Percentiles rank a stretch among this genome's conserved stretches.
Conservation (phyloP, 2,113 vertebrate species). For the Solea senegalensis region DNA sequence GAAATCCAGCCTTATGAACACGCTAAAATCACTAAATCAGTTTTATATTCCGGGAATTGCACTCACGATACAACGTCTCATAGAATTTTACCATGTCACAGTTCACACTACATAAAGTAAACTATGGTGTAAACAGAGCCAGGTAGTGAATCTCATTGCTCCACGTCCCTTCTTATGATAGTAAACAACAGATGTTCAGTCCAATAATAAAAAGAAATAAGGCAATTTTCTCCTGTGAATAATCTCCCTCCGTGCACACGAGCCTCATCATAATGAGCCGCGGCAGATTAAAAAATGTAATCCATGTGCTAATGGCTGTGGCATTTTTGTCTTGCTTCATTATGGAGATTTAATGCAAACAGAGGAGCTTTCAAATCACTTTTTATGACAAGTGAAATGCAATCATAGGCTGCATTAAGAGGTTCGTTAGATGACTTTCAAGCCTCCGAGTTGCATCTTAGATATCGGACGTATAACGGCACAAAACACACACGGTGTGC, state of each 20-base stretch:
- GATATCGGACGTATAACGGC: constrained; percentile 47
- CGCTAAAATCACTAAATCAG: too few relatives aligned
- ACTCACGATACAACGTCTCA: neutral
- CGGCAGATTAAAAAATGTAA: constrained; percentile 71
- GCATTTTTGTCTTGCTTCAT: constrained; percentile 76
- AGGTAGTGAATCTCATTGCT: neutral
- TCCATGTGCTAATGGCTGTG: constrained; percentile 69
- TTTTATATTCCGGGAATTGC: neutral
- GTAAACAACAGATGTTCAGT: constrained; percentile 48
- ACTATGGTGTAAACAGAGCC: neutral
- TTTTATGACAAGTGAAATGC: constrained; percentile 75
- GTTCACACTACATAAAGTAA: neutral
- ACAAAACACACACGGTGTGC: constrained; percentile 34
- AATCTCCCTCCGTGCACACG: constrained; percentile 53
- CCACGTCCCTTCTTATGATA: neutral
- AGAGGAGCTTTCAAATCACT: constrained; percentile 71
- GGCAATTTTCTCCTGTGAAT: constrained; percentile 34
- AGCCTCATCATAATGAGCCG: constrained; percentile 62
- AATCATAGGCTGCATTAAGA: constrained; percentile 70
- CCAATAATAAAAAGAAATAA: constrained; percentile 40
- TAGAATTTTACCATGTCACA: neutral
- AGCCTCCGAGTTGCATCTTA: constrained; percentile 67
- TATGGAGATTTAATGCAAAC: constrained; percentile 76
- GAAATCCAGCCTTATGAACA: too few relatives aligned
- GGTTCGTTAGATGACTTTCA: constrained; percentile 57